These are phyloP conservation scores for Habropoda laboriosa DNA, from an alignment of 1,140 invertebrate genomes.

Conservation along the genomic window DNA sequence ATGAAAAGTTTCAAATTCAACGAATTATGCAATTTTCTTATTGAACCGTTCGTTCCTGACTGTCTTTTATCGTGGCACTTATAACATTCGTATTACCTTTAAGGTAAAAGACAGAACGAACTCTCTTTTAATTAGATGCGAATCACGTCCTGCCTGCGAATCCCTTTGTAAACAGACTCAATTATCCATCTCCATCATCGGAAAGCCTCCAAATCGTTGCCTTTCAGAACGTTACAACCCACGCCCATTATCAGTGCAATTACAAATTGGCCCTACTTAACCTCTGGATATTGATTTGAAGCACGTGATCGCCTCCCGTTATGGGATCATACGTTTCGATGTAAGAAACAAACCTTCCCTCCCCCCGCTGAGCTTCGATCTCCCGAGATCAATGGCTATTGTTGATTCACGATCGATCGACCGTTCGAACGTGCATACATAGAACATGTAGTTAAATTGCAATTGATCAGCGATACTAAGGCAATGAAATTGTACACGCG, in stretches of 20 bases:
- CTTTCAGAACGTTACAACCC: constrained; percentile 45
- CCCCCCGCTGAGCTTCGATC: background rate
- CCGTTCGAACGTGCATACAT: background rate
- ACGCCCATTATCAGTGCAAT: constrained; percentile 47
- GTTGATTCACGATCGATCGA: background rate
- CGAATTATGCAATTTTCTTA: no score
- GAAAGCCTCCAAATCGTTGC: constrained; percentile 54
- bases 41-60: background rate
- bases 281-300: constrained; percentile 50
- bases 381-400: background rate
- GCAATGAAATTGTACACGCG: no score
- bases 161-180: constrained; percentile 29
- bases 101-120: background rate
- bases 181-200: constrained; percentile 31
- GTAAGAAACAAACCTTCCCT: background rate
- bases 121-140: background rate
- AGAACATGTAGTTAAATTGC: background rate
- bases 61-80: background rate
- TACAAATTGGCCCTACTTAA: constrained; percentile 69
- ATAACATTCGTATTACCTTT: background rate
- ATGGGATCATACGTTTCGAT: constrained; percentile 14
- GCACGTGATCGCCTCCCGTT: constrained; percentile 35
- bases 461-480: background rate
- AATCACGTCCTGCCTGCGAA: constrained; percentile 25
- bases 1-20: no score